phyloP scores from a whole-genome alignment of 2,888 invertebrate species.

The Eupeodes luniger region DNA sequence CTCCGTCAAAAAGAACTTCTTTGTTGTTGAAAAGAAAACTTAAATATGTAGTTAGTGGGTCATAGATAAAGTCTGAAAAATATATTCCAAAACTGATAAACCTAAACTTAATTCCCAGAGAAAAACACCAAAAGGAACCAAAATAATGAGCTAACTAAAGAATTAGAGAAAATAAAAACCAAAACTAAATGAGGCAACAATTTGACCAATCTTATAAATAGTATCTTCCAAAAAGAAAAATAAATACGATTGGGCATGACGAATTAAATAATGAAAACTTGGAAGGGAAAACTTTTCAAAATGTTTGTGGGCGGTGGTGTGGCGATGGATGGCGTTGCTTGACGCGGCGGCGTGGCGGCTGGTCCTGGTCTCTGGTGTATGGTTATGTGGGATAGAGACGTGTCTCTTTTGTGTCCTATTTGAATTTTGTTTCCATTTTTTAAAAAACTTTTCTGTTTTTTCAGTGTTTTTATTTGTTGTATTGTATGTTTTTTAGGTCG shows the following conservation, averaged over 20 bases:
- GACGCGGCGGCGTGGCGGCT: too few relatives aligned
- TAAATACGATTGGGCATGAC: slow-evolving; percentile 41
- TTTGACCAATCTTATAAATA: slow-evolving; percentile 33
- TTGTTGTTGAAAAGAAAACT: too few relatives aligned
- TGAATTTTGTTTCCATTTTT: not conserved
- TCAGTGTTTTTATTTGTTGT: not conserved
- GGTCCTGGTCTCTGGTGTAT: not conserved
- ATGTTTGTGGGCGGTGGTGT: slow-evolving; percentile 11
- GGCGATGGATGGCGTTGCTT: too few relatives aligned
- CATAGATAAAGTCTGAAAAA: too few relatives aligned
- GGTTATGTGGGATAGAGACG: slow-evolving; percentile 35
- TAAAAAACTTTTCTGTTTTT: slow-evolving; percentile 25
- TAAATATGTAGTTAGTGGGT: too few relatives aligned
- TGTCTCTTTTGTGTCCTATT: slow-evolving; percentile 28
- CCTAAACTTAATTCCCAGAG: not conserved
- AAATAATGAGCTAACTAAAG: slow-evolving; percentile 2
- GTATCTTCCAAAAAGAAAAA: slow-evolving; percentile 12
- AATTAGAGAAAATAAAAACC: not conserved
- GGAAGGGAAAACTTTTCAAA: slow-evolving; percentile 45
- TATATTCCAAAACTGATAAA: not conserved
- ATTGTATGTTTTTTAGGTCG: not conserved
- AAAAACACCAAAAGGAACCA: not conserved
- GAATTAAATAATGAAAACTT: slow-evolving; percentile 62
- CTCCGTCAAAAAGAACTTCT: too few relatives aligned
- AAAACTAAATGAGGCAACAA: slow-evolving; percentile 37